These are phyloP conservation scores for Allygus modestus DNA, from an alignment of 2,888 invertebrate species.

Conservation along the genomic window DNA sequence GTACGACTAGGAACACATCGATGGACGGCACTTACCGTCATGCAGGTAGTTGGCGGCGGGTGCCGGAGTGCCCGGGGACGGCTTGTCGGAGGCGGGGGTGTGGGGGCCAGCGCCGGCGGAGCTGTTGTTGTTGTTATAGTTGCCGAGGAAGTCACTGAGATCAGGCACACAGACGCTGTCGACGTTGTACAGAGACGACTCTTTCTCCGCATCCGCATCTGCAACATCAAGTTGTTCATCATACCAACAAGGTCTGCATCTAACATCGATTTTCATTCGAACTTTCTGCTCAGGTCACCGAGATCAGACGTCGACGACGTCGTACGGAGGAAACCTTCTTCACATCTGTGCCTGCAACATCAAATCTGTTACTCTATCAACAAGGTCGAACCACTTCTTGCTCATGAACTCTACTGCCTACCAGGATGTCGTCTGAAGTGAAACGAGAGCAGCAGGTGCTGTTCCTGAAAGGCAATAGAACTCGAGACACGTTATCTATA, in stretches of 20 bases:
- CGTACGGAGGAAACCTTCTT: too few species aligned
- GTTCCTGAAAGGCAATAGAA: too few species aligned
- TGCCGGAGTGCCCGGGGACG: conserved; percentile 68
- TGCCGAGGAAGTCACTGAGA: conserved; percentile 83
- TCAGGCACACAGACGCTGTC: conserved; percentile 90
- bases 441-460: too few species aligned
- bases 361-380: too few species aligned
- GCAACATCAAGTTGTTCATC: conserved; percentile 71
- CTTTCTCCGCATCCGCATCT: conserved; percentile 91
- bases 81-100: conserved; percentile 67
- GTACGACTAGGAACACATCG: too few species aligned
- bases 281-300: neutral
- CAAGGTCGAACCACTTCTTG: too few species aligned
- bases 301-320: too few species aligned
- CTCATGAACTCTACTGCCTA: too few species aligned
- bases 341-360: too few species aligned
- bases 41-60: conserved; percentile 69
- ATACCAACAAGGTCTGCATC: too few species aligned
- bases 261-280: neutral
- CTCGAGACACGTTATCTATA: too few species aligned
- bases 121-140: conserved; percentile 74
- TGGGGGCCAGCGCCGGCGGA: conserved; percentile 71
- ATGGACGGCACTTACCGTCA: conserved; percentile 65
- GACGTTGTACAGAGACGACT: conserved; percentile 82
- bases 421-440: too few species aligned